Conservation (phyloP, 1,140 invertebrate genomes). For the Aporrectodea caliginosa region DNA sequence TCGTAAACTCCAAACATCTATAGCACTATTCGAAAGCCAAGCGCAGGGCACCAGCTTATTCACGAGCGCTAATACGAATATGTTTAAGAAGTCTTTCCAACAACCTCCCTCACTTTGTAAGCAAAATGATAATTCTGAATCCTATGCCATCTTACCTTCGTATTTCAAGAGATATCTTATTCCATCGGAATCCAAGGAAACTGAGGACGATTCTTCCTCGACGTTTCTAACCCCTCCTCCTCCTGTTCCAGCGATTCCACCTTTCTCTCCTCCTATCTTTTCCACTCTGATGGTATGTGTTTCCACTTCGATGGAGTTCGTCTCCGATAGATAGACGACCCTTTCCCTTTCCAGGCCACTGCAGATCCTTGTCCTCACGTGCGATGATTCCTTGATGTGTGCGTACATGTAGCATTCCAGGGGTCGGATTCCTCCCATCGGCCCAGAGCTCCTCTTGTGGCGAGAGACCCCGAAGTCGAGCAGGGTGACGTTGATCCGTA, state of each 20-base stretch:
- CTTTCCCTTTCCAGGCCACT: neutral
- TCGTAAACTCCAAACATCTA: too few relatives aligned
- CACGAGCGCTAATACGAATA: too few relatives aligned
- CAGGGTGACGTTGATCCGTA: neutral
- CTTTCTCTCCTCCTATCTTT: neutral
- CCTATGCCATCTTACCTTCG: too few relatives aligned
- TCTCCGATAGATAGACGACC: neutral
- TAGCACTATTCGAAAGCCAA: too few relatives aligned
- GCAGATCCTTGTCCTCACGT: neutral
- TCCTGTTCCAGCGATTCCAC: neutral
- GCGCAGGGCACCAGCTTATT: too few relatives aligned
- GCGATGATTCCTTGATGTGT: neutral
- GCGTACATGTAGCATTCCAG: neutral
- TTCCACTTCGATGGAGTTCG: neutral
- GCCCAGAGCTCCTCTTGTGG: neutral
- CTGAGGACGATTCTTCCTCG: too few relatives aligned
- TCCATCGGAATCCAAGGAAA: too few relatives aligned
- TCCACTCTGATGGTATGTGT: neutral
- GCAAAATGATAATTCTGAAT: too few relatives aligned
- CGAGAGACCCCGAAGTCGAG: neutral
- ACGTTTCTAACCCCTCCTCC: neutral
- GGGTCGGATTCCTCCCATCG: neutral
- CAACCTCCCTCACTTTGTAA: too few relatives aligned
- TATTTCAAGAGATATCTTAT: neutral
- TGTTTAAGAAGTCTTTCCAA: too few relatives aligned